Evolutionary conservation across 2,797 vertebrate genomes (phyloP), one percentile per base, ranked within the genome.

Genomic region (Salarias fasciatus): DNA sequence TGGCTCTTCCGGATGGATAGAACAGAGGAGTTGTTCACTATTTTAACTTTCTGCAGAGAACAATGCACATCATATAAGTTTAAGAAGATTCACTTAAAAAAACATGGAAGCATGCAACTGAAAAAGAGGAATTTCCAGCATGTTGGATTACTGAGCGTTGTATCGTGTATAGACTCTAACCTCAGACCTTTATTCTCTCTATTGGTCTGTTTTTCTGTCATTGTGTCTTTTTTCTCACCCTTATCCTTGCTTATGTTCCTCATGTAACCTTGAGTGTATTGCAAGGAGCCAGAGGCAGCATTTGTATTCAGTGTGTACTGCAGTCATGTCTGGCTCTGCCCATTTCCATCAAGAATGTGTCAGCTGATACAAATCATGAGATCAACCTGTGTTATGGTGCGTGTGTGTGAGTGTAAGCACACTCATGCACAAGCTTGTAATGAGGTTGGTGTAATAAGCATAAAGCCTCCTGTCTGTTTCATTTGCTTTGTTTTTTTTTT

Each of bases 271-370:
- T 65, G 36, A 38, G 11, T 45, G 50, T 24, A 50, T 46, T 56
- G 55, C 18, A 53, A 33, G 42, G 29, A 35, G 52, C 14, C 38
- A 15, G n/a, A 31, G n/a, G 24, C 53, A 41, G 2, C 43, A 50
- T 67, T 43, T 52, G 54, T 55, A 80, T 75, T 67, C 65, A 40
- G 7, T 42, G 47, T 24, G 24, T 30, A 15, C 31, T 53, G 33
- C 62, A 44, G 53, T 53, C 38, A 57, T 53, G 53, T 63, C 62
- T 44, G 61, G 31, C 55, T 42, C 50, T 51, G 50, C 31, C 43
- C 28, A 53, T 69, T 75, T 56, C 48, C 44, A 51, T 36, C 18
- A 8, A 38, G 13, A 36, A 64, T 46, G 57, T 50, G 46, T 40
- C 50, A 14, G 12, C 50, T 61, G 45, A 51, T 38, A 52, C 49